Evolutionary conservation across 2,888 invertebrate species (phyloP).

Genomic region (Leucophenga maculata): DNA sequence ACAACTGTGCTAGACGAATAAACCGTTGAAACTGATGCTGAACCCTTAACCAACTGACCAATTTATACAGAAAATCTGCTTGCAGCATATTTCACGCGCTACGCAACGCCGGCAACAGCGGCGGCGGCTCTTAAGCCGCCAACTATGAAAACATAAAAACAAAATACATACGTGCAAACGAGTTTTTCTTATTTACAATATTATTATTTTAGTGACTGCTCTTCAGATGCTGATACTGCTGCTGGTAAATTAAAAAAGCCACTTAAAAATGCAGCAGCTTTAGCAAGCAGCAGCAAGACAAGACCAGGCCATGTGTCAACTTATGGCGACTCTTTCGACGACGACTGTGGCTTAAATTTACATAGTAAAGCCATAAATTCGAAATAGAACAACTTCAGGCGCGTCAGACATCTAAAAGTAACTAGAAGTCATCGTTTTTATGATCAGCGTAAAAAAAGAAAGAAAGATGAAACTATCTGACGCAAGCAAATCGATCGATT

Average conservation of each 20-base stretch:
- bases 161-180: constrained; percentile 49
- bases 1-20: constrained; percentile 64
- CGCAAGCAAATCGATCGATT: background rate
- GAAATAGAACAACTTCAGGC: background rate
- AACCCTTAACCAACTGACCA: constrained; percentile 57
- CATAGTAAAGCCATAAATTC: background rate
- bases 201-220: constrained; percentile 11
- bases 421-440: too few species aligned
- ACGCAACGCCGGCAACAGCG: constrained; percentile 24
- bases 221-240: constrained; percentile 1
- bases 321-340: background rate
- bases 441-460: too few species aligned
- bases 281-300: constrained; percentile 14
- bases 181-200: constrained; percentile 65
- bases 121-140: constrained; percentile 23
- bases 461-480: background rate
- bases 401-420: too few species aligned
- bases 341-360: background rate
- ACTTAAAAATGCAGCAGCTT: background rate
- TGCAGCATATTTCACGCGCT: constrained; percentile 44
- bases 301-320: constrained; percentile 29
- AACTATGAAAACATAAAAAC: constrained; percentile 28
- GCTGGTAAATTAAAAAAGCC: background rate
- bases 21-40: constrained; percentile 70
- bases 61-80: constrained; percentile 67